A percentile compares a stretch with the other conserved stretches of the same genome.
Conservation (phyloP, 1,140 invertebrate genomes). For the Microplitis demolitor region DNA sequence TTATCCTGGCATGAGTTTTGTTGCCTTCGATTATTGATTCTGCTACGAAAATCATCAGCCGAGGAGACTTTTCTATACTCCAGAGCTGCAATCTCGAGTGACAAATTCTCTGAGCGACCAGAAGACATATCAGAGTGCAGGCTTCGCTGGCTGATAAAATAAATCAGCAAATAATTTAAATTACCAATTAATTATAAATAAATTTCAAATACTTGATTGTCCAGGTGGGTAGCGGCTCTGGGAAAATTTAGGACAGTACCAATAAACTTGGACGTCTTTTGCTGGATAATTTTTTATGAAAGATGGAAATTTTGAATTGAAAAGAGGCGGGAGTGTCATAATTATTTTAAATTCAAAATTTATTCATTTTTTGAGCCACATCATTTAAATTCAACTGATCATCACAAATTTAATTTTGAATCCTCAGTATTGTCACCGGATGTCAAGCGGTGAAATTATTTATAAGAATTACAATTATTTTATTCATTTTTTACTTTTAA, state of each 20-base stretch:
- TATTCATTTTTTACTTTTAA: too few species aligned
- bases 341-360: slow-evolving; percentile 8
- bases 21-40: slow-evolving; percentile 56
- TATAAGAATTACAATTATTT: too few species aligned
- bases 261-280: slow-evolving; percentile 42
- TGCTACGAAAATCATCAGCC: slow-evolving; percentile 47
- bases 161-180: slow-evolving; percentile 4
- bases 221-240: slow-evolving; percentile 58
- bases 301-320: slow-evolving; percentile 42
- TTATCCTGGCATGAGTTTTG: slow-evolving; percentile 44
- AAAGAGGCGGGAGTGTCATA: slow-evolving; percentile 47
- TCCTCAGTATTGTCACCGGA: too few species aligned
- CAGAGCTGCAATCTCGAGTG: slow-evolving; percentile 38
- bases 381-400: too few species aligned
- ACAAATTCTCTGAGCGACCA: slow-evolving; percentile 51
- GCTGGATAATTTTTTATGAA: slow-evolving; percentile 42
- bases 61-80: slow-evolving; percentile 37
- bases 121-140: slow-evolving; percentile 57
- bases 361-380: too few species aligned
- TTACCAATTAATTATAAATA: neutral
- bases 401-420: too few species aligned
- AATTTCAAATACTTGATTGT: slow-evolving; percentile 46
- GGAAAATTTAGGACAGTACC: slow-evolving; percentile 52
- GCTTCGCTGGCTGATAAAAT: slow-evolving; percentile 47
- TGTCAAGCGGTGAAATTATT: too few species aligned